These are phyloP conservation scores for Thaumetopoea pityocampa DNA, from an alignment of 1,140 invertebrate species.

Conservation along the genomic window DNA sequence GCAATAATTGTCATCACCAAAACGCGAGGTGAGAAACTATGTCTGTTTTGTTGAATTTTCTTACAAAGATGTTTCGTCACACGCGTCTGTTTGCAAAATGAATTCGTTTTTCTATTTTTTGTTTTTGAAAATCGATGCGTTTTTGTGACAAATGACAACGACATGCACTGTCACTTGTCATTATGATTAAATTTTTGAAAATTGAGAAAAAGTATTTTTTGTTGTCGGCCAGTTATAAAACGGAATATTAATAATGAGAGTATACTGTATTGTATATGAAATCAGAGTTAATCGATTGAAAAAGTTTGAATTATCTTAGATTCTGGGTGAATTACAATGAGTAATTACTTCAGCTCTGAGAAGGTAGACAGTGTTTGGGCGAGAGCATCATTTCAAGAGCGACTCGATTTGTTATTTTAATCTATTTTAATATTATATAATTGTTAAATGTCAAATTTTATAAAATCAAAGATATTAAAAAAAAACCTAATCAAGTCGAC, in stretches of 20 bases:
- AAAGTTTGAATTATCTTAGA: too few species aligned
- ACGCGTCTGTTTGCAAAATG: constrained; percentile 32
- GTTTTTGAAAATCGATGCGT: constrained; percentile 58
- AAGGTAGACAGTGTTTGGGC: too few species aligned
- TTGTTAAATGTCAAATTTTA: too few species aligned
- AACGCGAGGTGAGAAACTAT: constrained; percentile 3
- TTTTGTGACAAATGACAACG: constrained; percentile 65
- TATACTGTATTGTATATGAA: too few species aligned
- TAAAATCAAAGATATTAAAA: too few species aligned
- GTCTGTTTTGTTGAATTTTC: not conserved
- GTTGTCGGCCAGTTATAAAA: constrained; percentile 29
- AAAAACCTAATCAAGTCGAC: too few species aligned
- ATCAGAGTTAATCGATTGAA: too few species aligned
- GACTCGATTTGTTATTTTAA: too few species aligned
- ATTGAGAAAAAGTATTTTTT: constrained; percentile 38
- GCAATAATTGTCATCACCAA: constrained; percentile 17
- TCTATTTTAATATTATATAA: too few species aligned
- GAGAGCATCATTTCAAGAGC: too few species aligned
- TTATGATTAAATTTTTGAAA: constrained; percentile 52
- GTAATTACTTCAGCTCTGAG: too few species aligned
- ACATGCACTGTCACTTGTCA: constrained; percentile 57
- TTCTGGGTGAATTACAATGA: not conserved
- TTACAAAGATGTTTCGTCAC: constrained; percentile 11
- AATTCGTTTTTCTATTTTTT: constrained; percentile 29
- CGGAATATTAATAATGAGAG: too few species aligned